Evolutionary conservation across 2,888 invertebrate genomes (phyloP).

Genomic region (Drosophila fungiperda): DNA sequence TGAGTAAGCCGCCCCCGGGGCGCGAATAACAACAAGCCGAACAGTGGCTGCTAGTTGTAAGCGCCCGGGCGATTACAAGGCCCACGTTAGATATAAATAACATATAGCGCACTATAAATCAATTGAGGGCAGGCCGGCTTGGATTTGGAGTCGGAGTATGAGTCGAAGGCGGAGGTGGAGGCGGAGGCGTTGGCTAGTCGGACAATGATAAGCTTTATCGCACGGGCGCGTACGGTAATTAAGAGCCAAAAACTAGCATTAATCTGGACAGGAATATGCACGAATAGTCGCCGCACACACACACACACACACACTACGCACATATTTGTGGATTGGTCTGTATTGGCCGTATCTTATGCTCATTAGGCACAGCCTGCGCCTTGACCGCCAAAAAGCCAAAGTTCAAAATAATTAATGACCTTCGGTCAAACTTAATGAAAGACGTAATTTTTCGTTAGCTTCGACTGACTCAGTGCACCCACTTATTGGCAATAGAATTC

Average conservation of each 20-base stretch:
- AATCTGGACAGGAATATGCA: constrained; percentile 60
- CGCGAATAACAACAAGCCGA: constrained; percentile 43
- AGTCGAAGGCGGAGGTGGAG: background rate
- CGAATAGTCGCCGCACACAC: constrained; percentile 22
- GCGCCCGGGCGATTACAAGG: constrained; percentile 64
- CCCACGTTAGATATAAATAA: constrained; percentile 70
- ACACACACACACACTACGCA: constrained; percentile 7
- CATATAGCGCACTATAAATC: constrained; percentile 73
- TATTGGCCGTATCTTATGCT: constrained; percentile 68
- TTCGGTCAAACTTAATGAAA: constrained; percentile 82
- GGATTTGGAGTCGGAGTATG: background rate
- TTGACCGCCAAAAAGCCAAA: constrained; percentile 69
- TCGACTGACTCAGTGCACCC: constrained; percentile 29
- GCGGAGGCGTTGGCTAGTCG: constrained; percentile 16
- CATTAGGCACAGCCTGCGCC: constrained; percentile 77
- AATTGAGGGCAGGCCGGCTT: constrained; percentile 45
- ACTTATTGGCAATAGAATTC: constrained; percentile 19
- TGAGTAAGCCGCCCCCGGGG: constrained; percentile 61
- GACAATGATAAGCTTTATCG: constrained; percentile 72
- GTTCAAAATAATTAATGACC: constrained; percentile 85
- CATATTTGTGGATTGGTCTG: constrained; percentile 16
- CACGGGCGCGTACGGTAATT: constrained; percentile 75
- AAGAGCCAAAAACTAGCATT: constrained; percentile 71
- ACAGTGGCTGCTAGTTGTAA: constrained; percentile 64
- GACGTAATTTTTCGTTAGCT: constrained; percentile 71